These are phyloP conservation scores for Lepilemur septentrionalis DNA, from an alignment of 2,797 vertebrate genomes.

Conservation along the genomic window DNA sequence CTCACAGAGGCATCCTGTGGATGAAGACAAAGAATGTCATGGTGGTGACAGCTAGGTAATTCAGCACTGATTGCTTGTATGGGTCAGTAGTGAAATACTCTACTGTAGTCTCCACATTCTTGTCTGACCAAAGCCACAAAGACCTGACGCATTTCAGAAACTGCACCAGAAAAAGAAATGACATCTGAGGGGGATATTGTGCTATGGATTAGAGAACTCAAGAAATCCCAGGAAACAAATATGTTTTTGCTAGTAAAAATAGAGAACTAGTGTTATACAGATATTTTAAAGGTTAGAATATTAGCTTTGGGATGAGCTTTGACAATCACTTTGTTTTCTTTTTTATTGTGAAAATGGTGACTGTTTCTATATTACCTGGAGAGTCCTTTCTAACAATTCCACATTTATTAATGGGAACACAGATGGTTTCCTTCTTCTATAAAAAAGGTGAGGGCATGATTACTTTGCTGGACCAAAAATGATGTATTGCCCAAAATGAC, in stretches of 20 bases:
- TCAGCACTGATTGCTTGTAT: not conserved
- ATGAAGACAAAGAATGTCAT: not conserved
- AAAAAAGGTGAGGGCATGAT: not conserved
- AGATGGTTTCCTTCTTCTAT: not conserved
- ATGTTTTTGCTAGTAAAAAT: slow-evolving; percentile 38
- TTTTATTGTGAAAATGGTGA: slow-evolving; percentile 42
- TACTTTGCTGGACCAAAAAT: not conserved
- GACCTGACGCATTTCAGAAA: slow-evolving; percentile 10
- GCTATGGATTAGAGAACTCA: not conserved
- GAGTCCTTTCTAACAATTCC: not conserved
- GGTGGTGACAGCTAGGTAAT: not conserved
- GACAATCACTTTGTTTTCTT: not conserved
- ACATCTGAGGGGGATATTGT: not conserved
- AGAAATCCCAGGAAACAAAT: slow-evolving; percentile 37
- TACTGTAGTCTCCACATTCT: not conserved
- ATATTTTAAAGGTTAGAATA: not conserved
- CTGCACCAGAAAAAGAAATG: not conserved
- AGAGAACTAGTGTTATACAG: not conserved
- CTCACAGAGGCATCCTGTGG: not conserved
- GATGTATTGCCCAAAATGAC: not conserved
- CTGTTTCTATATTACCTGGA: not conserved
- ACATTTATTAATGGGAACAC: not conserved
- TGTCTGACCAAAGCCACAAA: not conserved
- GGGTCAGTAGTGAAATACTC: not conserved
- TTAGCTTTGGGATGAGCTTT: slow-evolving; percentile 35